Percentiles rank a stretch among this genome's conserved stretches.
Evolutionary conservation across 2,888 invertebrate genomes (phyloP).

Genomic region (Eilema griseolum): DNA sequence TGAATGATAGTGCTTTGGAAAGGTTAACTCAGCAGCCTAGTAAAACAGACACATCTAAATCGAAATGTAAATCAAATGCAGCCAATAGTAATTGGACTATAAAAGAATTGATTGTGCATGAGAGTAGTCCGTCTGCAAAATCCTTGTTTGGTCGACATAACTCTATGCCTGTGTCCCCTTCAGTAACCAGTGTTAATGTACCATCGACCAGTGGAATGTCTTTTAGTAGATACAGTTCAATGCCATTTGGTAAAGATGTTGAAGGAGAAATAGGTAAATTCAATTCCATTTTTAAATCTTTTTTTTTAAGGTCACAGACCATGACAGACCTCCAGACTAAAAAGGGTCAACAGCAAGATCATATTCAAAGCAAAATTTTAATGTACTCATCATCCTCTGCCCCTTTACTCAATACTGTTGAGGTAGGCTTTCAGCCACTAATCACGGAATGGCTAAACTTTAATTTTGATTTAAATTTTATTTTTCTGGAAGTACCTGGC

Average conservation of each 20-base stretch:
- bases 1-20: constrained; percentile 82
- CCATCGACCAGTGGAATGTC: constrained; percentile 78
- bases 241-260: constrained; percentile 75
- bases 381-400: no score
- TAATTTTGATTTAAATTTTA: no score
- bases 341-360: not conserved
- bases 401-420: no score
- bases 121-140: constrained; percentile 70
- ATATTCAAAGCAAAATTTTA: not conserved
- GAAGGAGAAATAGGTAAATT: constrained; percentile 57
- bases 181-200: constrained; percentile 60
- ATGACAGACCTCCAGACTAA: not conserved
- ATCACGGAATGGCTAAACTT: no score
- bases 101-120: constrained; percentile 67
- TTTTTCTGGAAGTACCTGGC: no score
- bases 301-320: not conserved
- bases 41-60: constrained; percentile 52
- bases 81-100: constrained; percentile 62
- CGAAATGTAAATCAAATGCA: constrained; percentile 43
- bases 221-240: constrained; percentile 79
- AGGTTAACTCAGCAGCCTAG: constrained; percentile 75
- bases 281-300: not conserved
- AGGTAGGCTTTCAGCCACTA: no score
- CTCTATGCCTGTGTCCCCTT: constrained; percentile 83
- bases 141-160: constrained; percentile 74